A percentile compares a stretch with the other conserved stretches of the same genome.
phyloP scores from a whole-genome alignment of 1,140 invertebrate genomes.

The Sycophaga agraensis region DNA sequence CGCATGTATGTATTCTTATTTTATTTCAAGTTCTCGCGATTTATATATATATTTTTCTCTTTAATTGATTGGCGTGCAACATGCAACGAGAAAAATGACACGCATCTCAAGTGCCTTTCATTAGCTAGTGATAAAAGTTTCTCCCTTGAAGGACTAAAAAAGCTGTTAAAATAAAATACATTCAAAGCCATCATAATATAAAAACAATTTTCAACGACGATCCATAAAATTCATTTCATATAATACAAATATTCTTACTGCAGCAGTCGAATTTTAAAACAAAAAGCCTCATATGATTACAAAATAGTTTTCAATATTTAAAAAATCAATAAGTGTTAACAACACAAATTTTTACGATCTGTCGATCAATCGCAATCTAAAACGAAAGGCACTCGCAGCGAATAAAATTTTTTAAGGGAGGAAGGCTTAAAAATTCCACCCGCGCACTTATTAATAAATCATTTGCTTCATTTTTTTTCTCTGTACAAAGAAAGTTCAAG shows the following conservation, averaged over 20 bases:
- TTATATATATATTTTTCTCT: constrained; percentile 20
- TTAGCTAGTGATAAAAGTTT: constrained; percentile 12
- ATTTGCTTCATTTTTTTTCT: constrained; percentile 26
- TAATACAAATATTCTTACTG: constrained; percentile 24
- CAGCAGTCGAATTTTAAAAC: constrained; percentile 18
- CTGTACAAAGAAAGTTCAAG: constrained; percentile 34
- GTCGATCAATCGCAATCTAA: constrained; percentile 5
- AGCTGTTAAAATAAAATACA: constrained; percentile 15
- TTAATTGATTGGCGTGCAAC: constrained; percentile 20
- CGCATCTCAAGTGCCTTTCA: constrained; percentile 30
- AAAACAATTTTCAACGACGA: constrained; percentile 26
- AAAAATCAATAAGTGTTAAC: constrained; percentile 20
- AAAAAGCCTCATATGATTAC: constrained; percentile 7
- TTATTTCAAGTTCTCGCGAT: constrained; percentile 7
- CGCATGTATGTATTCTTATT: constrained; percentile 14
- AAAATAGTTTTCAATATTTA: constrained; percentile 20
- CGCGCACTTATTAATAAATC: constrained; percentile 25
- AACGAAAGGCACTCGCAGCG: constrained; percentile 29
- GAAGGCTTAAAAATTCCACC: constrained; percentile 26
- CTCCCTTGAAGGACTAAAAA: constrained; percentile 10
- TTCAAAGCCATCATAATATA: constrained; percentile 19
- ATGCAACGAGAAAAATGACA: constrained; percentile 30
- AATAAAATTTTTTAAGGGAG: constrained; percentile 21
- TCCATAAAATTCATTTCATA: constrained; percentile 16
- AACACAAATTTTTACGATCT: constrained; percentile 23